phyloP scores from a whole-genome alignment of 2,113 vertebrate species.

The Calyptomena viridis region DNA sequence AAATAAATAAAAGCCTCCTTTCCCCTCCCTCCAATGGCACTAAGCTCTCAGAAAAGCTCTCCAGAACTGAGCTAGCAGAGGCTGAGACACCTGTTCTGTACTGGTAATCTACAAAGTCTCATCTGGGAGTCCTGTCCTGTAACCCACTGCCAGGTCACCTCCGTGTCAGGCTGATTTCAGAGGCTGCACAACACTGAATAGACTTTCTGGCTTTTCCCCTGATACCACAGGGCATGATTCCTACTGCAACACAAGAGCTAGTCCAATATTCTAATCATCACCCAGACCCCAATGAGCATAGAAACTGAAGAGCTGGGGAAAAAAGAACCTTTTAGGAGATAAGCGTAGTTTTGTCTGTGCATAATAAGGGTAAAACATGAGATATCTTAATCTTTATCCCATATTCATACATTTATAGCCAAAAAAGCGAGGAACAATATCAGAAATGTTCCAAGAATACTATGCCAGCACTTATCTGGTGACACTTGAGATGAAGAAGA shows the following conservation, averaged over 20 bases:
- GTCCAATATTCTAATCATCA: not conserved
- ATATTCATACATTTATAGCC: conserved; percentile 50
- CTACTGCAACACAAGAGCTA: not conserved
- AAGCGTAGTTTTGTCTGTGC: not conserved
- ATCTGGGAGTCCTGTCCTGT: not conserved
- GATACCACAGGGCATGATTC: not conserved
- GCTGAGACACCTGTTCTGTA: not conserved
- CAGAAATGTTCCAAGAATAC: conserved; percentile 61
- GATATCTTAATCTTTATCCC: conserved; percentile 39
- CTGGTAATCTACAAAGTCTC: not conserved
- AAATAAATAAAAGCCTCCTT: not conserved
- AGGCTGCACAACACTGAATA: not conserved
- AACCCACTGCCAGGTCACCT: not conserved
- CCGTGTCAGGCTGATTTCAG: not conserved
- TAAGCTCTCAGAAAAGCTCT: not conserved
- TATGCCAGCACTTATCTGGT: conserved; percentile 58
- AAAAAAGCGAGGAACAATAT: conserved; percentile 57
- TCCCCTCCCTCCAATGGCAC: not conserved
- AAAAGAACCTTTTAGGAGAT: conserved; percentile 17
- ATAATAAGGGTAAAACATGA: conserved; percentile 50
- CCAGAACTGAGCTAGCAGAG: not conserved
- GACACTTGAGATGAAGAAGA: conserved; percentile 68
- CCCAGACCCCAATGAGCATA: not conserved
- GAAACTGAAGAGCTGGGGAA: not conserved
- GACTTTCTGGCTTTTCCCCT: not conserved